Percentiles rank a stretch among this genome's conserved stretches.
Evolutionary conservation across 1,140 invertebrate species (phyloP).

Genomic region (Drosophila lowei): DNA sequence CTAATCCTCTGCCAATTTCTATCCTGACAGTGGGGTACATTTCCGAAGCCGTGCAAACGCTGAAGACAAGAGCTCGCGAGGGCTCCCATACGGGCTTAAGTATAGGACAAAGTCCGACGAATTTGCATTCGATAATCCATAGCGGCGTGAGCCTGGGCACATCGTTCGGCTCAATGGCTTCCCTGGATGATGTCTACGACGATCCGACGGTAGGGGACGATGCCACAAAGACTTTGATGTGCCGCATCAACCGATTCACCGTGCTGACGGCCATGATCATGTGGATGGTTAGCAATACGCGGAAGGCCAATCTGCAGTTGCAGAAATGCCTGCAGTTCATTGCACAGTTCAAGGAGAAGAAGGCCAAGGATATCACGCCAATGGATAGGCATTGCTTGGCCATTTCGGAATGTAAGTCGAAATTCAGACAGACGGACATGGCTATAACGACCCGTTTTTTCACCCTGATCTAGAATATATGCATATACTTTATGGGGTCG

Average conservation of each 20-base stretch:
- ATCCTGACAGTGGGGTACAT: conserved; percentile 54
- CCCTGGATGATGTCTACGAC: conserved; percentile 5
- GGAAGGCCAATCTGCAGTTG: conserved; percentile 51
- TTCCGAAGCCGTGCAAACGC: conserved; percentile 50
- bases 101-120: not conserved
- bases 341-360: conserved; percentile 68
- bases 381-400: conserved; percentile 56
- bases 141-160: too few species aligned
- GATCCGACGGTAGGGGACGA: conserved; percentile 41
- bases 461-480: too few species aligned
- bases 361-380: conserved; percentile 50
- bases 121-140: not conserved
- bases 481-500: too few species aligned
- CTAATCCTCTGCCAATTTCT: not conserved
- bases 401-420: conserved; percentile 70
- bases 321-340: conserved; percentile 66
- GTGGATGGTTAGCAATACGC: conserved; percentile 74
- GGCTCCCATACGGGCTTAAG: not conserved
- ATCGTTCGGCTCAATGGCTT: too few species aligned
- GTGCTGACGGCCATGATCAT: conserved; percentile 78
- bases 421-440: not conserved
- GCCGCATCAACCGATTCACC: conserved; percentile 72
- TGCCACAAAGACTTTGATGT: conserved; percentile 46
- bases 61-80: conserved; percentile 27
- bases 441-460: too few species aligned